These are phyloP conservation scores for Protaetia brevitarsis DNA, from an alignment of 1,140 invertebrate genomes.

Conservation along the genomic window DNA sequence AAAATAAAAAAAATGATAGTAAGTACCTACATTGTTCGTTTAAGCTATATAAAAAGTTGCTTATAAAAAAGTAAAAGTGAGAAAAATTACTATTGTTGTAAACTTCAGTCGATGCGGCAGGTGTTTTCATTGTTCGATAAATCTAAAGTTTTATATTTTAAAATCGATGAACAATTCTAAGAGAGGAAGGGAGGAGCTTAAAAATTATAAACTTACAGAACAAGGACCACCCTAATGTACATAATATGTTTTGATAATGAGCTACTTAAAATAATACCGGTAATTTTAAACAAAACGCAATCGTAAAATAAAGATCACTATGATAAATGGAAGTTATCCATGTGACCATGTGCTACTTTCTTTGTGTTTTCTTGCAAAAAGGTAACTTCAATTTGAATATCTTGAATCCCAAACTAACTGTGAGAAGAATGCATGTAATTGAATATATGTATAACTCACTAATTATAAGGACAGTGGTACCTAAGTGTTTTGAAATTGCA, in stretches of 20 bases:
- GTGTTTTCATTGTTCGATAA: no score
- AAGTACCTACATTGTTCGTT: background rate
- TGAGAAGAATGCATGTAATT: constrained; percentile 2
- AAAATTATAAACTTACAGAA: no score
- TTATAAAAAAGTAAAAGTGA: no score
- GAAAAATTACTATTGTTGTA: background rate
- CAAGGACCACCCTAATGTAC: no score
- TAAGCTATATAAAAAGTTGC: background rate
- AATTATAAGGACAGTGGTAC: no score
- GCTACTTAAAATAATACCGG: no score
- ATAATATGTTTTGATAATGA: no score
- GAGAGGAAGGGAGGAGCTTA: no score
- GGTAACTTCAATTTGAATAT: constrained; percentile 3
- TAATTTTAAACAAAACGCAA: background rate
- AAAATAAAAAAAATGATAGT: background rate
- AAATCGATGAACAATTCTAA: no score
- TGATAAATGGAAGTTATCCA: background rate
- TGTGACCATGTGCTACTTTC: constrained; percentile 8
- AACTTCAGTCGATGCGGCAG: background rate
- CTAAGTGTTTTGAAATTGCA: no score
- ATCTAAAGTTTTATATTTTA: no score
- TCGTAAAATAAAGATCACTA: background rate
- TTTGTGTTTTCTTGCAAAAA: background rate
- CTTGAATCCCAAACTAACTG: background rate
- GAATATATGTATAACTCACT: no score